A percentile compares a stretch with the other conserved stretches of the same genome.
phyloP scores from a whole-genome alignment of 2,797 vertebrate species.

The Sebastes trivittatus region DNA sequence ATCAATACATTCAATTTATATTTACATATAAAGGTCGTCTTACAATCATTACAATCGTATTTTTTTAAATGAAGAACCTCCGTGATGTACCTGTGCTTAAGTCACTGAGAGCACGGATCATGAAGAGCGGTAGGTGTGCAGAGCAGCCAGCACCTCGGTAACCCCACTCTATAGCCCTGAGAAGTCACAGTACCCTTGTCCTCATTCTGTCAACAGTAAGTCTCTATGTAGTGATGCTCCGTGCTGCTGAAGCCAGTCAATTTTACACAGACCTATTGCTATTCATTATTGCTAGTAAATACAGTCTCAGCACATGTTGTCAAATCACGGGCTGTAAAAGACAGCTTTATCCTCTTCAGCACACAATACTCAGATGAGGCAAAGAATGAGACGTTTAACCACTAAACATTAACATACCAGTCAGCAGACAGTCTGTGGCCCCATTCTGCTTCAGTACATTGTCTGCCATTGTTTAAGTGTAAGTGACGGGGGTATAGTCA shows the following conservation, averaged over 20 bases:
- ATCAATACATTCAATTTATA: too few species aligned
- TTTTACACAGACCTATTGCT: slow-evolving; percentile 9
- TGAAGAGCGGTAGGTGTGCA: not conserved
- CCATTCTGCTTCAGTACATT: slow-evolving; percentile 11
- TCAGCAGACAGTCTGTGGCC: slow-evolving; percentile 4
- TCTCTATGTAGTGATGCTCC: slow-evolving; percentile 4
- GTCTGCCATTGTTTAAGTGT: slow-evolving; percentile 20
- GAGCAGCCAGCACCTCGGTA: slow-evolving; percentile 11
- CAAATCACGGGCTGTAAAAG: slow-evolving; percentile 18
- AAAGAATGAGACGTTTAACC: slow-evolving; percentile 39
- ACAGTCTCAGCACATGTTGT: slow-evolving; percentile 48
- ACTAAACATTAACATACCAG: slow-evolving; percentile 45
- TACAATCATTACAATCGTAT: too few species aligned
- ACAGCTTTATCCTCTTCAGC: slow-evolving; percentile 18
- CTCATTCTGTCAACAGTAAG: slow-evolving; percentile 50
- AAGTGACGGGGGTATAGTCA: not conserved
- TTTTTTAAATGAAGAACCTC: not conserved
- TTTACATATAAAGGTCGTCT: not conserved
- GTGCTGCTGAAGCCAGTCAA: not conserved
- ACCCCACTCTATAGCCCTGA: slow-evolving; percentile 24
- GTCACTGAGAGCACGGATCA: not conserved
- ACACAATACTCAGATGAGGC: slow-evolving; percentile 17
- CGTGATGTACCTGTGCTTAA: not conserved
- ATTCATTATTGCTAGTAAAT: slow-evolving; percentile 43
- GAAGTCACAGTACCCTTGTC: slow-evolving; percentile 45